A percentile compares a stretch with the other conserved stretches of the same genome.
Conservation (phyloP, 2,888 invertebrate species). For the Amphipyra tragopoginis region DNA sequence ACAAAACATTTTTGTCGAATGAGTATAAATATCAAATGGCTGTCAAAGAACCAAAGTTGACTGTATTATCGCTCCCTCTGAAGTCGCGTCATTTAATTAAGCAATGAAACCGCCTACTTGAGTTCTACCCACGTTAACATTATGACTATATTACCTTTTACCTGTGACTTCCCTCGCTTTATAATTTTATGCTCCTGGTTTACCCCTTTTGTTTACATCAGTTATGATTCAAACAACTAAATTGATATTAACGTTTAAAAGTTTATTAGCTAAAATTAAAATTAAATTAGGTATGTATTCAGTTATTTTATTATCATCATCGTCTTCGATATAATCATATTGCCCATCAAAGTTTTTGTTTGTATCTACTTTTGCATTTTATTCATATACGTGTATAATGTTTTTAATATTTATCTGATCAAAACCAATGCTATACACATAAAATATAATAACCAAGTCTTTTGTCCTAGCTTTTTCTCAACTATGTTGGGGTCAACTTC, state of each 20-base stretch:
- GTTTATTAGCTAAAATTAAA: too few relatives aligned
- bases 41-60: not conserved
- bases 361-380: too few relatives aligned
- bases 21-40: not conserved
- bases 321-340: not conserved
- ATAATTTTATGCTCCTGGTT: not conserved
- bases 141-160: not conserved
- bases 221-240: too few relatives aligned
- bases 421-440: too few relatives aligned
- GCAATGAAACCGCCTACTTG: not conserved
- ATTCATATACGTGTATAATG: too few relatives aligned
- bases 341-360: too few relatives aligned
- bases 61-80: not conserved
- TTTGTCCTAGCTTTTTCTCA: too few relatives aligned
- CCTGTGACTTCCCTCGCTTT: not conserved
- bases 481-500: too few relatives aligned
- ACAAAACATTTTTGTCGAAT: not conserved
- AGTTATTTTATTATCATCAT: not conserved
- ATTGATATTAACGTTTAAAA: too few relatives aligned
- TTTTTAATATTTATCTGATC: too few relatives aligned
- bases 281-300: too few relatives aligned
- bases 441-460: too few relatives aligned
- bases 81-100: conserved; percentile 3
- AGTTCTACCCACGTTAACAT: not conserved
- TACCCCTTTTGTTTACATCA: not conserved